Percentiles rank a stretch among this genome's conserved stretches.
phyloP scores from a whole-genome alignment of 2,113 vertebrate genomes.

The Regulus satrapa region DNA sequence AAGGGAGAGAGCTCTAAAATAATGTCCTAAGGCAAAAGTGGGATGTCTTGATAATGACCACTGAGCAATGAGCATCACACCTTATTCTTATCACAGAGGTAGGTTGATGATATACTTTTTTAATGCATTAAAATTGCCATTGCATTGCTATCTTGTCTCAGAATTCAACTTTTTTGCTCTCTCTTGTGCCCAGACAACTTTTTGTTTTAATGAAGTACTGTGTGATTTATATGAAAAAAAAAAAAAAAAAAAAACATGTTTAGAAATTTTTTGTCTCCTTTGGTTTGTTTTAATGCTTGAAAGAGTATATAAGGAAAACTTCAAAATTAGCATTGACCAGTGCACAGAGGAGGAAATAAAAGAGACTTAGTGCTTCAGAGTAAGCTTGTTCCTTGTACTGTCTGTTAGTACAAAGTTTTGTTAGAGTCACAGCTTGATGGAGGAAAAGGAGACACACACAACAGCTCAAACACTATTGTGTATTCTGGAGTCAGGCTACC shows the following conservation, averaged over 20 bases:
- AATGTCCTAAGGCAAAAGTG: not conserved
- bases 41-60: not conserved
- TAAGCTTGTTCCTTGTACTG: not conserved
- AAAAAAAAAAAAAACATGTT: not conserved
- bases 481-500: not conserved
- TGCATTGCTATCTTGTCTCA: not conserved
- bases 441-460: not conserved
- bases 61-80: not conserved
- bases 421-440: not conserved
- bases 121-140: not conserved
- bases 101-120: too few relatives aligned
- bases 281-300: not conserved
- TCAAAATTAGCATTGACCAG: not conserved
- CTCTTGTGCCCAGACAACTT: not conserved
- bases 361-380: not conserved
- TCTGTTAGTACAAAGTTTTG: not conserved
- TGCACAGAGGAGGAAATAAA: not conserved
- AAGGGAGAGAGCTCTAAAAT: not conserved
- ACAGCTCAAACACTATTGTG: not conserved
- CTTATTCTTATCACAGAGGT: not conserved
- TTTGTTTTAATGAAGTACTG: not conserved
- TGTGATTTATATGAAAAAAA: not conserved
- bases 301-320: not conserved
- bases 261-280: too few relatives aligned
- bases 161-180: not conserved